phyloP scores from a whole-genome alignment of 2,113 vertebrate species.

The Orientallactaga bullata region DNA sequence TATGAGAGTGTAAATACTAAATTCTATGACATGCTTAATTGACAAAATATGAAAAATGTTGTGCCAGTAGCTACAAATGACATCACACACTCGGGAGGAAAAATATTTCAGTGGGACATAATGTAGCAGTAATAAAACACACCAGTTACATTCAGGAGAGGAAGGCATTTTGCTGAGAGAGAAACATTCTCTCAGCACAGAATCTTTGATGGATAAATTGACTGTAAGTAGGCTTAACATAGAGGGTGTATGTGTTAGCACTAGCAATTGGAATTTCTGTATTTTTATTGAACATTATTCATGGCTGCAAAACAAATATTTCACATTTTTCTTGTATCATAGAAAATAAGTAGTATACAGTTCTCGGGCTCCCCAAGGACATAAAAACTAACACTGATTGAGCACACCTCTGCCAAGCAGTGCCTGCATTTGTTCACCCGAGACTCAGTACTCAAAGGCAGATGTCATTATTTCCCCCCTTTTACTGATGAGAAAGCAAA shows the following conservation, averaged over 20 bases:
- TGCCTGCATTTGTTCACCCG: neutral
- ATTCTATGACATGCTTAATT: conserved; percentile 64
- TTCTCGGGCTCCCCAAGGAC: conserved; percentile 25
- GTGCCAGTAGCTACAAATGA: conserved; percentile 59
- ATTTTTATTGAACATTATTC: conserved; percentile 54
- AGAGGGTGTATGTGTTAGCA: neutral
- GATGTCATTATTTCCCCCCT: neutral
- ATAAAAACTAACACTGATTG: neutral
- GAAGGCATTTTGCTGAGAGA: conserved; percentile 44
- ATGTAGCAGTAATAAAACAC: conserved; percentile 56
- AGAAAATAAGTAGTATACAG: conserved; percentile 8
- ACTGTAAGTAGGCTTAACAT: conserved; percentile 64
- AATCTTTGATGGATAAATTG: conserved; percentile 65
- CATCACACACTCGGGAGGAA: conserved; percentile 57
- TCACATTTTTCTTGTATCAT: conserved; percentile 45
- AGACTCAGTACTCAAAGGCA: neutral
- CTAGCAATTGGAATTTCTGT: conserved; percentile 49
- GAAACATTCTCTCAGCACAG: neutral
- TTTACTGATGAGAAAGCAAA: neutral
- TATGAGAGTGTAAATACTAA: conserved; percentile 59
- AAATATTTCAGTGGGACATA: conserved; percentile 62
- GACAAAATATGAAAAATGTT: conserved; percentile 67
- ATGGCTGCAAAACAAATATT: conserved; percentile 55
- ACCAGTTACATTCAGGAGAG: neutral
- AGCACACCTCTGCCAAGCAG: neutral